Percentiles rank a stretch among this genome's conserved stretches.
Evolutionary conservation across 2,888 invertebrate species (phyloP).

Genomic region (Anarsia innoxiella): DNA sequence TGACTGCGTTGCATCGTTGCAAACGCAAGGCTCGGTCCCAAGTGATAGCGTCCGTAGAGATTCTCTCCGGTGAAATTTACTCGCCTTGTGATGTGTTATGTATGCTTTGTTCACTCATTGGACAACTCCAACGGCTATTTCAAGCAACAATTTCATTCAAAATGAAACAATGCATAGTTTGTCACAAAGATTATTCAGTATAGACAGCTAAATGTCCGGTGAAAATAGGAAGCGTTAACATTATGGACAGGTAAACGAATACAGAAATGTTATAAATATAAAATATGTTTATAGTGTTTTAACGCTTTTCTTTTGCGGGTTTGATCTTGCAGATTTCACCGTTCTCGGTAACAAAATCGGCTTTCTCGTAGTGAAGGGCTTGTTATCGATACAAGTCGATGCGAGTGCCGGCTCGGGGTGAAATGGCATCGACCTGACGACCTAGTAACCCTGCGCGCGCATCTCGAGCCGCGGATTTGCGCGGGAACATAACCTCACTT

Average conservation of each 20-base stretch:
- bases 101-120: conserved; percentile 34
- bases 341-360: neutral
- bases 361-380: conserved; percentile 22
- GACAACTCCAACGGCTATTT: too few species aligned
- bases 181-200: too few species aligned
- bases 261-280: too few species aligned
- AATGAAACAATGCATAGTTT: conserved; percentile 5
- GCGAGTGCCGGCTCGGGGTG: conserved; percentile 24
- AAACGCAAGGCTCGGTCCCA: conserved; percentile 30
- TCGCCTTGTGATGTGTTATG: conserved; percentile 52
- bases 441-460: conserved; percentile 48
- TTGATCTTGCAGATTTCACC: neutral
- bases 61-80: conserved; percentile 61
- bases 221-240: too few species aligned
- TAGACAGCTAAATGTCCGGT: too few species aligned
- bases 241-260: too few species aligned
- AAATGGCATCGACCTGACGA: conserved; percentile 46
- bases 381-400: conserved; percentile 17
- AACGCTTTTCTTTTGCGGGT: too few species aligned
- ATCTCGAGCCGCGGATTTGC: conserved; percentile 36
- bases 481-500: conserved; percentile 55
- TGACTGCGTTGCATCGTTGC: conserved; percentile 1
- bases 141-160: neutral
- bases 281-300: too few species aligned
- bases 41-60: conserved; percentile 41